Evolutionary conservation across 2,797 vertebrate genomes (phyloP).

Genomic region (Scolopax rusticola): DNA sequence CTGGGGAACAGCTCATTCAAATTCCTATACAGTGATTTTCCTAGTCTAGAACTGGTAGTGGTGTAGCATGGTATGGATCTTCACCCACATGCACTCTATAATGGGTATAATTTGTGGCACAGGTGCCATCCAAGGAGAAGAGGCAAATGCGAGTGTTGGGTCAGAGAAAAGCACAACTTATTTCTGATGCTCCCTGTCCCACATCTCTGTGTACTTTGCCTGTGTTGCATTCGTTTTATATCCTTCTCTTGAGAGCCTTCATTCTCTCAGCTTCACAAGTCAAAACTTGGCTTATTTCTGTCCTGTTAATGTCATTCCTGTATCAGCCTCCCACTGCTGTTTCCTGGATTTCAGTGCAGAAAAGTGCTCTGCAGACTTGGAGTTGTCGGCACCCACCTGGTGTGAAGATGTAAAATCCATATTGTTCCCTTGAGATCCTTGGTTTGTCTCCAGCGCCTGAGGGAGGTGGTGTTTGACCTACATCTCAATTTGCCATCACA

Average conservation of each 20-base stretch:
- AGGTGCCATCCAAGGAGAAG: background rate
- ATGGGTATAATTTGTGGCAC: accelerated
- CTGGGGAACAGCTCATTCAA: background rate
- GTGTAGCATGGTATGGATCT: background rate
- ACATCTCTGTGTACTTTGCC: accelerated
- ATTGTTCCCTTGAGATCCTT: background rate
- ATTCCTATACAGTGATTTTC: background rate
- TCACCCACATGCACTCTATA: accelerated
- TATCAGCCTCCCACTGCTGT: background rate
- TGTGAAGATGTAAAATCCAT: accelerated
- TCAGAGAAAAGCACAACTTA: accelerated
- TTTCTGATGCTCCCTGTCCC: background rate
- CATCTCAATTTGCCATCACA: background rate
- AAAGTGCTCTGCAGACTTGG: background rate
- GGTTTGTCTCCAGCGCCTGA: background rate
- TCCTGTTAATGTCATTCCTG: background rate
- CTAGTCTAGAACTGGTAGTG: background rate
- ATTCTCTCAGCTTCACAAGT: background rate
- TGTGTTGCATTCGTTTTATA: accelerated
- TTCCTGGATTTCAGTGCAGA: background rate
- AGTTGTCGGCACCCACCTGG: background rate
- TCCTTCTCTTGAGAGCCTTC: background rate
- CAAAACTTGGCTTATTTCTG: accelerated
- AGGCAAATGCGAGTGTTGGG: accelerated
- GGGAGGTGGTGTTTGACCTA: background rate